Conservation (phyloP, 2,113 vertebrate species). For the Microcebus ravelobensis region DNA sequence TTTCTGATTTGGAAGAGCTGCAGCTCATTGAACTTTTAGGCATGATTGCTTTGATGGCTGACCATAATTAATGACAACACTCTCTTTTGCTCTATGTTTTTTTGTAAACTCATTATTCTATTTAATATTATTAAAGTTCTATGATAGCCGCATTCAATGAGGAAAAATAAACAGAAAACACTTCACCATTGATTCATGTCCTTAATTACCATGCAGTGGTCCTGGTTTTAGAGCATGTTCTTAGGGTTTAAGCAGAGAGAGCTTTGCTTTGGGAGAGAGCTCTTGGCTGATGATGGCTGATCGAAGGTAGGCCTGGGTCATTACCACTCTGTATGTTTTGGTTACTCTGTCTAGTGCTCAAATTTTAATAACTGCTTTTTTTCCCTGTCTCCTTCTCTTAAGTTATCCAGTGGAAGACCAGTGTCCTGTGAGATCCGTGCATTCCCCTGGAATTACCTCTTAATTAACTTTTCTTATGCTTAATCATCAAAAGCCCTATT, state of each 20-base stretch:
- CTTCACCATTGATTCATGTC: neutral
- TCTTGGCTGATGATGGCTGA: neutral
- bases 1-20: neutral
- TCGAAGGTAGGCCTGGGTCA: accelerated
- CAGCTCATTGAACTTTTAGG: neutral
- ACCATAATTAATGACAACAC: neutral
- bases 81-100: neutral
- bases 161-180: neutral
- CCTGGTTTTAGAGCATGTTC: neutral
- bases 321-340: accelerated
- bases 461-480: constrained; percentile 75
- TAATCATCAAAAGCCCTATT: constrained; percentile 67
- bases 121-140: neutral
- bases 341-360: neutral
- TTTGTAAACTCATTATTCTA: neutral
- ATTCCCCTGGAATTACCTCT: constrained; percentile 61
- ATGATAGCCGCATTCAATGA: neutral
- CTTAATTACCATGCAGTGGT: neutral
- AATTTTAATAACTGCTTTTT: neutral
- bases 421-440: neutral
- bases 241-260: neutral
- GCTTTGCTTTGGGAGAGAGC: neutral
- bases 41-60: neutral
- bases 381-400: neutral
- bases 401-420: neutral